Evolutionary conservation across 2,113 vertebrate species (phyloP), one percentile per base, ranked within the genome.

Genomic region (Mormyrus lacerda): DNA sequence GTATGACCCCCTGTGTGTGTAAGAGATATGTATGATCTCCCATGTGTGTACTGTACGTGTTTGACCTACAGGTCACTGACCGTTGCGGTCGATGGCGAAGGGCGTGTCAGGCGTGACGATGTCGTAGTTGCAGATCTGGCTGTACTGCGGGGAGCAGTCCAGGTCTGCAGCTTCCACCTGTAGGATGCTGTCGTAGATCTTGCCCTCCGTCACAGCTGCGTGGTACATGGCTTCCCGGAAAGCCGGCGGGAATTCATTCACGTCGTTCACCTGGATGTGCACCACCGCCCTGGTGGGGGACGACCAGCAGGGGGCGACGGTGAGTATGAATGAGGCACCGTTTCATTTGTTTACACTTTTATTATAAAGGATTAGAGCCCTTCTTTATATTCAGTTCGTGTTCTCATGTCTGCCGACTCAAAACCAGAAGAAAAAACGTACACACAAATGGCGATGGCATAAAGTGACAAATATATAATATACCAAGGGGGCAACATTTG

Each of bases 81-180:
- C 98, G 0, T 99, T 99, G 93, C 97, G 98, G 93, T 99, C 98
- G 1, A 99, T 98, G 50, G 98, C 98, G 87, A 99, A 99, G 79
- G 98, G 98, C 24, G 97, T 97, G 17, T 96, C 96, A 0, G 94
- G 90, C 0, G 97, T 98, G 92, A 96, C 95, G 48, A 99, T 98
- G 93, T 98, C 97, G 31, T 99, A 99, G 94, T 97, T 98, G 93
- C 98, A 99, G 93, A 99, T 98, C 94, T 99, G 98, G 94, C 98
- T 99, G 91, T 97, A 99, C 91, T 99, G 98, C 0, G 98, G 98
- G 0, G 98, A 99, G 90, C 98, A 99, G 94, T 99, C 98, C 91
- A 98, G 97, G 0, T 99, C 98, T 0, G 95, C 92, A 35, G 98
- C 98, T 93, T 99, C 97, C 76, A 99, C 98, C 92, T 99, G 98